phyloP scores from a whole-genome alignment of 1,140 invertebrate species.

The Aphaenogaster ashmeadi region DNA sequence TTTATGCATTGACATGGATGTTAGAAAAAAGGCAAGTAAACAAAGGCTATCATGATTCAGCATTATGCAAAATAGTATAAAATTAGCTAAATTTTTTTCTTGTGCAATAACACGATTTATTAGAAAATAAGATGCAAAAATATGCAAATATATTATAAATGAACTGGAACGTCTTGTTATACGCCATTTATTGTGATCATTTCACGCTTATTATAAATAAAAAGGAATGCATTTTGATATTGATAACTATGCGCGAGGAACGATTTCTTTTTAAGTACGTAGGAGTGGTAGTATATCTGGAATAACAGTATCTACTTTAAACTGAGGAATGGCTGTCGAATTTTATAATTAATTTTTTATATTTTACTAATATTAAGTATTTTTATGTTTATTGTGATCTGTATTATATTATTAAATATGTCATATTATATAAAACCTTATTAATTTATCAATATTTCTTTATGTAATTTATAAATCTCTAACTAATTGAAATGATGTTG shows the following conservation, averaged over 20 bases:
- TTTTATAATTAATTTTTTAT: not conserved
- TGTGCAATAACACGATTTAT: not conserved
- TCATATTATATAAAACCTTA: not conserved
- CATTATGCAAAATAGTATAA: not conserved
- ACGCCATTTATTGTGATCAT: not conserved
- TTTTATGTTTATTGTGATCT: not conserved
- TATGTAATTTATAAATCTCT: constrained; percentile 41
- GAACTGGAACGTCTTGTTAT: not conserved
- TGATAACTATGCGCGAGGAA: not conserved
- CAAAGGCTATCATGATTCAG: not conserved
- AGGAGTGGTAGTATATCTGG: not conserved
- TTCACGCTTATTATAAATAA: constrained; percentile 5
- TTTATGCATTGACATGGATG: not conserved
- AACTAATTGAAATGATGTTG: constrained; percentile 32
- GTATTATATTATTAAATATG: constrained; percentile 30
- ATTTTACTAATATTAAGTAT: constrained; percentile 10
- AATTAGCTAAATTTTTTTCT: not conserved
- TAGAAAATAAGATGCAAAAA: not conserved
- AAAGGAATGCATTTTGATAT: not conserved
- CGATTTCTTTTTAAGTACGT: not conserved
- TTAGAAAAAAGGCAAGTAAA: not conserved
- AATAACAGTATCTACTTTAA: constrained; percentile 1
- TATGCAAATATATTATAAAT: not conserved
- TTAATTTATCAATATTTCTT: constrained; percentile 22
- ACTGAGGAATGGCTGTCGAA: not conserved